phyloP scores from a whole-genome alignment of 2,888 invertebrate species.

The Oligia fasciuncula region DNA sequence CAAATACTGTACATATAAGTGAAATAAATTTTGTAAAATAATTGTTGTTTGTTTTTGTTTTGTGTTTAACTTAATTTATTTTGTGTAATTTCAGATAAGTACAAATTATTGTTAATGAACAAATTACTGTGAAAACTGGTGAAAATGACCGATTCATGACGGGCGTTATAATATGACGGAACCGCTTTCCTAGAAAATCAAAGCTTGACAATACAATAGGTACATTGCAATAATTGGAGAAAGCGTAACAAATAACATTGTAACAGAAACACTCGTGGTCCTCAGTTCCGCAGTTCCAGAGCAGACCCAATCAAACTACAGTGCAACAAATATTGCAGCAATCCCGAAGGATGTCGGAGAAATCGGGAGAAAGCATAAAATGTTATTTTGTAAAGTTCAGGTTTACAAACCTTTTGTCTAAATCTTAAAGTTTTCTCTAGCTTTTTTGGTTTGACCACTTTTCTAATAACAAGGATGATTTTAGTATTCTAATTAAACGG shows the following conservation, averaged over 20 bases:
- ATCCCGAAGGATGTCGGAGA: slow-evolving; percentile 17
- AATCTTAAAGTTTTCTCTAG: no score
- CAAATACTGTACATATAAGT: no score
- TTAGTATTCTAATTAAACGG: no score
- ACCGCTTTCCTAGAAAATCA: not conserved
- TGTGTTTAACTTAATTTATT: no score
- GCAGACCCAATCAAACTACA: slow-evolving; percentile 28
- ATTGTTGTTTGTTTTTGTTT: no score
- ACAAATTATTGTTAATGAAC: no score
- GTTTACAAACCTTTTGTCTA: not conserved
- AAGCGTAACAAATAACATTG: slow-evolving; percentile 8
- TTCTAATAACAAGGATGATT: no score
- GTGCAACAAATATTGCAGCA: slow-evolving; percentile 38
- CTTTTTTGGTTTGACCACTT: not conserved
- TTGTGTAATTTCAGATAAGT: no score
- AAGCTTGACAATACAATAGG: not conserved
- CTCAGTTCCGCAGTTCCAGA: not conserved
- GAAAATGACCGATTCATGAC: not conserved
- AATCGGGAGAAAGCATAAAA: not conserved
- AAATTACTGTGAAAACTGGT: no score
- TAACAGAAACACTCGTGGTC: not conserved
- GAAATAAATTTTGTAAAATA: no score
- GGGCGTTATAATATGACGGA: not conserved
- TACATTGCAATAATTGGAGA: not conserved
- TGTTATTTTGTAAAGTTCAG: not conserved